Evolutionary conservation across 2,888 invertebrate species (phyloP), one percentile per base, ranked within the genome.

Genomic region (Trachelus iudaicus): DNA sequence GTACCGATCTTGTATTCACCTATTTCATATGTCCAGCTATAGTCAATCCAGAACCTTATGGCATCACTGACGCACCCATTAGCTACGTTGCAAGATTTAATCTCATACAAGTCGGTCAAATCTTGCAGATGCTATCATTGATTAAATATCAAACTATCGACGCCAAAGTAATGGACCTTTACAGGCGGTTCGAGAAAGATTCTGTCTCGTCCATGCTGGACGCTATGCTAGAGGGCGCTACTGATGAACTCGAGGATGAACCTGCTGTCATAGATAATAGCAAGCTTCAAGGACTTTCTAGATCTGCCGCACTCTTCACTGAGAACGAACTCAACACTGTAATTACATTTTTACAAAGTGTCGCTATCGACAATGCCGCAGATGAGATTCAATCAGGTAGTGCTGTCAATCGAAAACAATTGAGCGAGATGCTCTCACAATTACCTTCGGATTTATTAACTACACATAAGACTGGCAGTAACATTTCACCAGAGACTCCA

Each of bases 21-120:
- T 95, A 97, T 90, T 98, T 98, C 90, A 96, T 99, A 80, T 99
- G 99, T 88, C 98, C 98, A 3, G 99, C 98, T 0, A 97, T 99
- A 77, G 96, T 98, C 75, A 98, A 98, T 92, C 99, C 99, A 0
- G 99, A 99, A 90, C 96, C 97, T 1, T 96, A 98, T 91, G 99
- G 98, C 30, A 96, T 99, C 77, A 96, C 96, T 4, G 98, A 98
- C 89, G 96, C 97, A 1, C 97, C 98, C 11, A 96, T 99, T 77
- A 97, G 97, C 71, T 96, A 97, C 87, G 95, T 97, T 79, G 97
- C 98, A 9, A 93, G 98, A 69, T 98, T 97, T 92, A 99, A 97
- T 92, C 93, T 97, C 76, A 95, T 96, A 87, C 97, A 97, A 93
- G 95, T 99, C 79, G 99, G 98, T 0, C 97, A 98, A 92, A 97